A percentile compares a stretch with the other conserved stretches of the same genome.
Conservation (phyloP, 2,888 invertebrate genomes). For the Melinopterus prodromus region DNA sequence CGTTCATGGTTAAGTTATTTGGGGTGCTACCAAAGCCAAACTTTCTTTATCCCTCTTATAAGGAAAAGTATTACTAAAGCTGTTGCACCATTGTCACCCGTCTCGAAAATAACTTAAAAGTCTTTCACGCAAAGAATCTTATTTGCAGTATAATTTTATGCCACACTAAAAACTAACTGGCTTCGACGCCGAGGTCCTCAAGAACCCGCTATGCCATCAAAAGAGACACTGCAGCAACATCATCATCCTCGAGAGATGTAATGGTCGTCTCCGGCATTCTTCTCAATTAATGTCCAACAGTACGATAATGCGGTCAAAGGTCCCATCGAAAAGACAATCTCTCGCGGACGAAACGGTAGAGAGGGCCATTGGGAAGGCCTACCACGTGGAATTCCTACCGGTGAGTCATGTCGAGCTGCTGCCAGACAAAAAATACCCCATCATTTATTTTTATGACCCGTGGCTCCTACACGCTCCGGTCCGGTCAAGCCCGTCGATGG, state of each 20-base stretch:
- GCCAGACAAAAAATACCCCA: conserved; percentile 35
- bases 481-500: conserved; percentile 30
- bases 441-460: conserved; percentile 39
- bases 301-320: conserved; percentile 30
- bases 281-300: conserved; percentile 30
- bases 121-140: background rate
- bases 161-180: conserved; percentile 17
- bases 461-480: conserved; percentile 34
- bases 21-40: no score
- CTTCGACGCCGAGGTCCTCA: background rate
- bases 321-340: conserved; percentile 24
- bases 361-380: conserved; percentile 27
- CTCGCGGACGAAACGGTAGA: conserved; percentile 1
- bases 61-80: background rate
- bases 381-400: conserved; percentile 31
- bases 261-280: conserved; percentile 12
- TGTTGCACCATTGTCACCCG: background rate
- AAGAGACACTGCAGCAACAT: no score
- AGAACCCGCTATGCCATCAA: no score
- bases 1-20: no score
- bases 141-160: conserved; percentile 29
- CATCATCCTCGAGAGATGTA: background rate
- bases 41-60: no score
- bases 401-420: conserved; percentile 33
- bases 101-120: no score